Conservation (phyloP, 1,140 invertebrate species). For the Bathynomus jamesi region DNA sequence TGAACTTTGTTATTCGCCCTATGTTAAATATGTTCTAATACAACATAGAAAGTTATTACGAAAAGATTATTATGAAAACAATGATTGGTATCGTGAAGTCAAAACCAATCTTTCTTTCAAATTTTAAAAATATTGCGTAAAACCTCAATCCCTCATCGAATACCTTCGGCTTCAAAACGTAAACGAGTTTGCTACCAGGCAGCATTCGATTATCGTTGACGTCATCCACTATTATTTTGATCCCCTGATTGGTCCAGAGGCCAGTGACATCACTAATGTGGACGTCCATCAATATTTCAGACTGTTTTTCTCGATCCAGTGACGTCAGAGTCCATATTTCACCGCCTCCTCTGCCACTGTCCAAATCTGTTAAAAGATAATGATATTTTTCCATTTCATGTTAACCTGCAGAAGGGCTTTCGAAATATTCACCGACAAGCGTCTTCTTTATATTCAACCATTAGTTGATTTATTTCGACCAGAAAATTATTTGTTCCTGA, state of each 20-base stretch:
- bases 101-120: no score
- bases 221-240: conserved; percentile 85
- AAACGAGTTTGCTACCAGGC: conserved; percentile 75
- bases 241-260: conserved; percentile 75
- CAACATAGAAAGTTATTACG: neutral
- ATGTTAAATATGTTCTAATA: neutral
- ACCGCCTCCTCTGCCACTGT: conserved; percentile 18
- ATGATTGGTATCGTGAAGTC: no score
- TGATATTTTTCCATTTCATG: no score
- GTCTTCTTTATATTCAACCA: no score
- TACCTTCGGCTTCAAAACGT: conserved; percentile 80
- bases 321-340: conserved; percentile 38
- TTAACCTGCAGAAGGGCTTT: no score
- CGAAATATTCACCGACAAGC: no score
- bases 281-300: conserved; percentile 86
- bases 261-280: conserved; percentile 83
- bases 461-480: no score
- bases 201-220: conserved; percentile 96
- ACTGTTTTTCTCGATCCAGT: conserved; percentile 90
- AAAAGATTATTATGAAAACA: no score
- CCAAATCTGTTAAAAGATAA: conserved; percentile 57
- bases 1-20: neutral
- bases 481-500: no score
- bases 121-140: no score
- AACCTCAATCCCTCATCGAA: no score